Conservation (phyloP, 1,140 invertebrate species). For the Rhyacophila brunnea region DNA sequence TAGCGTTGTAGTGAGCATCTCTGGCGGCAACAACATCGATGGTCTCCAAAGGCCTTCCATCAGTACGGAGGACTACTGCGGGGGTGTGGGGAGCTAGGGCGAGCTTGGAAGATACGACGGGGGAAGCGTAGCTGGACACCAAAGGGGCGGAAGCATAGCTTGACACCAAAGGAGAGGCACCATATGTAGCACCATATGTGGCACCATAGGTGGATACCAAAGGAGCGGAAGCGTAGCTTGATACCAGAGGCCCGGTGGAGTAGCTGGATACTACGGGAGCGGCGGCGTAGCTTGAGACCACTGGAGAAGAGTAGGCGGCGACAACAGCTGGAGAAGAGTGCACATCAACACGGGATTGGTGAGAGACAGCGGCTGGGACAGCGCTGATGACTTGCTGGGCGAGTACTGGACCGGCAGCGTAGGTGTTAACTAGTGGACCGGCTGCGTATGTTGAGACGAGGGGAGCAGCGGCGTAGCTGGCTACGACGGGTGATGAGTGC, state of each 20-base stretch:
- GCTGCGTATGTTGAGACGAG: slow-evolving; percentile 36
- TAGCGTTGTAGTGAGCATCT: slow-evolving; percentile 44
- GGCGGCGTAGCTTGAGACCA: slow-evolving; percentile 22
- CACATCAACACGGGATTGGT: slow-evolving; percentile 28
- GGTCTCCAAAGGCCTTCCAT: slow-evolving; percentile 45
- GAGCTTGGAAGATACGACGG: slow-evolving; percentile 39
- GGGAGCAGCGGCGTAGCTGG: slow-evolving; percentile 18
- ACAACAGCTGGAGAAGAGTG: slow-evolving; percentile 22
- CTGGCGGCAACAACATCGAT: slow-evolving; percentile 52
- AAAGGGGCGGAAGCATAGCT: slow-evolving; percentile 35
- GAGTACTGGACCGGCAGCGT: slow-evolving; percentile 12
- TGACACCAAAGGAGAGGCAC: not conserved
- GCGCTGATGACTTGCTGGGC: slow-evolving; percentile 36
- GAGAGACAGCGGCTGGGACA: slow-evolving; percentile 38
- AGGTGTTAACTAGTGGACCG: not conserved
- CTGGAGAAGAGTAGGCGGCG: slow-evolving; percentile 11
- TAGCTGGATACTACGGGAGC: slow-evolving; percentile 15
- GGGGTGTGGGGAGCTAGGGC: slow-evolving; percentile 41
- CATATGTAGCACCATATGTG: not conserved
- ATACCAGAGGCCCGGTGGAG: slow-evolving; percentile 4
- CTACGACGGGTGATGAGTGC: slow-evolving; percentile 26
- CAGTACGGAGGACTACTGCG: slow-evolving; percentile 14
- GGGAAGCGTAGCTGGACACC: slow-evolving; percentile 35
- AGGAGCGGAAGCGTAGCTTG: slow-evolving; percentile 7
- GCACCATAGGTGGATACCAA: no score